Base-by-base conservation (phyloP, 1,140 invertebrate genomes). In the Drosophila arizonae region DNA sequence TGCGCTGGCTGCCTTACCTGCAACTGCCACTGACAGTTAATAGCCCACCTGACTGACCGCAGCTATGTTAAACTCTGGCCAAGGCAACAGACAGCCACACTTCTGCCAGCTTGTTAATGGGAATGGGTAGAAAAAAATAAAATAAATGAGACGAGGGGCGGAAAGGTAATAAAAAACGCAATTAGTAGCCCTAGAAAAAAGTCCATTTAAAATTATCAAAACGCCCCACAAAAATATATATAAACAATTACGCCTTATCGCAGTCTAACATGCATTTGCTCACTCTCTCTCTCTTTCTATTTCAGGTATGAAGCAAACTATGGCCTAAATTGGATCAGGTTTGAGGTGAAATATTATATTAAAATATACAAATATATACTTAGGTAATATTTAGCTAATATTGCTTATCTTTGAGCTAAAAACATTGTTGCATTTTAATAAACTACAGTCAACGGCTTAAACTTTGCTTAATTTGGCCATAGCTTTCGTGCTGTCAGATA, bases 1-100 rank as follows among this genome's bases (percentile, higher is more conserved):
- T 87, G 75, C 41, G 36, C 41, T 58, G 55, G 36, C 28, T 57
- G 64, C 48, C 56, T 43, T 41, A 56, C 60, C 60, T 56, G 58
- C 51, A 30, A 63, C 81, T 81, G 78, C 81, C 71, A 56, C 66
- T 81, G 81, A 78, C 81, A 86, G 77, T 81, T 81, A 81, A 81
- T 77, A 72, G 74, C 78, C 67, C 43, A 63, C 21, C n/a, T 17
- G 36, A 61, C 21, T 50, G 52, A 51, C 55, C 63, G 33, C 66
- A 68, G 56, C 64, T 48, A 68, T 67, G 55, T 66, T 39, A 60
- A 50, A 58, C 36, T 13, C 30, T 6, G 24, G 21, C 66, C 26
- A 61, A 33, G 45, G 0, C 17, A 15, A 36, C 11, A 51, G 45
- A 54, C 51, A 71, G 43, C 28, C 11, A 56, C 21, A 63, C 39